Conservation (phyloP, 2,797 vertebrate species). For the Spinibarbus caldwelli region DNA sequence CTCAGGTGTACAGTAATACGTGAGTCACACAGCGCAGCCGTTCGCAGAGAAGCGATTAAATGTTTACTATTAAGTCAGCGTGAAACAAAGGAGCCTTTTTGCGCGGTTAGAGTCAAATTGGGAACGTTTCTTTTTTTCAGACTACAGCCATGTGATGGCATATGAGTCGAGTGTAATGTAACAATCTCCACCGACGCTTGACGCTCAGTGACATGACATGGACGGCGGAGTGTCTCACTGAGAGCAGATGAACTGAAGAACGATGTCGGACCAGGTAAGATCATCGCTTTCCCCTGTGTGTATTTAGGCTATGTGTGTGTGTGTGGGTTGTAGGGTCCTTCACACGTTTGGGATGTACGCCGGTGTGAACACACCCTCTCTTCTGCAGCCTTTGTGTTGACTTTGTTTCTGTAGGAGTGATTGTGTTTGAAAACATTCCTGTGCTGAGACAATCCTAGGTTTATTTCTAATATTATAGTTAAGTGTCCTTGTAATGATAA, state of each 20-base stretch:
- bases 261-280: conserved; percentile 82
- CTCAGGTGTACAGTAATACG: conserved; percentile 66
- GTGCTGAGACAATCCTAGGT: neutral
- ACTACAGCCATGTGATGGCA: conserved; percentile 45
- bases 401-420: conserved; percentile 11
- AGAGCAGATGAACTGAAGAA: conserved; percentile 62
- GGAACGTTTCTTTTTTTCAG: conserved; percentile 62
- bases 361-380: conserved; percentile 49
- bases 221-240: conserved; percentile 60
- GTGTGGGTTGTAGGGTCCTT: neutral
- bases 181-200: conserved; percentile 42
- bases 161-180: conserved; percentile 44
- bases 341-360: conserved; percentile 1
- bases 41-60: conserved; percentile 25
- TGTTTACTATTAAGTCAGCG: conserved; percentile 25
- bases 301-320: neutral
- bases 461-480: neutral
- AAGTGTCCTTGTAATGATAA: neutral
- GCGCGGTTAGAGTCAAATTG: conserved; percentile 54
- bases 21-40: neutral
- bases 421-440: conserved; percentile 25
- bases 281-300: neutral
- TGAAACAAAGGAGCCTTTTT: conserved; percentile 52
- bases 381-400: conserved; percentile 15
- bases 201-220: conserved; percentile 66